Percentiles rank a stretch among this genome's conserved stretches.
Evolutionary conservation across 2,113 vertebrate genomes (phyloP).

Genomic region (Chloropsis cyanopogon): DNA sequence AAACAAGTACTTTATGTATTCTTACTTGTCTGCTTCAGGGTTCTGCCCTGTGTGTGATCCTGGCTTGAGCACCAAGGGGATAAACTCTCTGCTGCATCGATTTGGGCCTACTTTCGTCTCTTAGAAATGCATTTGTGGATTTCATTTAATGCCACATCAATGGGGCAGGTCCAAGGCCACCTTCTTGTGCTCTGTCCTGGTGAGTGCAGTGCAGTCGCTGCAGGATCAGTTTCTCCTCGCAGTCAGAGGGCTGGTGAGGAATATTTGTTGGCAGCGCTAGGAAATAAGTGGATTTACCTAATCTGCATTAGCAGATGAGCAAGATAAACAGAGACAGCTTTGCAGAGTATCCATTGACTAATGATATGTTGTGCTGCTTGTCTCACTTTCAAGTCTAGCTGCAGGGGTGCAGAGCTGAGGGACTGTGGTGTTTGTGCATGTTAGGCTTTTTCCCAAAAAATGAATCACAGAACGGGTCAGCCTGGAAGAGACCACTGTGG

Average conservation of each 20-base stretch:
- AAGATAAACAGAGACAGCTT: not conserved
- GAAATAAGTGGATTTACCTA: not conserved
- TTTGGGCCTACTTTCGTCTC: not conserved
- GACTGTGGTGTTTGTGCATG: no score
- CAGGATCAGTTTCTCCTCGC: not conserved
- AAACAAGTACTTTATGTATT: accelerated
- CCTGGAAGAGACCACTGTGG: not conserved
- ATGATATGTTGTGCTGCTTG: not conserved
- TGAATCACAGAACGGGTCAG: not conserved
- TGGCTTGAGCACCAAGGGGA: not conserved
- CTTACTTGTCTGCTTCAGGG: not conserved
- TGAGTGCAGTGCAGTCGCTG: accelerated
- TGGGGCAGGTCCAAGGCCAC: accelerated
- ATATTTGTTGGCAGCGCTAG: not conserved
- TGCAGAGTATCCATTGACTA: not conserved
- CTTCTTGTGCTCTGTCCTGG: not conserved
- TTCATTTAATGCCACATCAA: accelerated
- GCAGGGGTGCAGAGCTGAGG: not conserved
- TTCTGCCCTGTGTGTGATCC: not conserved
- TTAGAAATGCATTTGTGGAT: not conserved
- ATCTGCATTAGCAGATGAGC: not conserved
- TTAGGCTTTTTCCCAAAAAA: accelerated
- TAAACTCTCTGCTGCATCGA: not conserved
- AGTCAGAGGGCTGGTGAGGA: not conserved
- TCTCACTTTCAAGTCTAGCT: not conserved